phyloP scores from a whole-genome alignment of 2,888 invertebrate genomes.

The Sericinus montela region DNA sequence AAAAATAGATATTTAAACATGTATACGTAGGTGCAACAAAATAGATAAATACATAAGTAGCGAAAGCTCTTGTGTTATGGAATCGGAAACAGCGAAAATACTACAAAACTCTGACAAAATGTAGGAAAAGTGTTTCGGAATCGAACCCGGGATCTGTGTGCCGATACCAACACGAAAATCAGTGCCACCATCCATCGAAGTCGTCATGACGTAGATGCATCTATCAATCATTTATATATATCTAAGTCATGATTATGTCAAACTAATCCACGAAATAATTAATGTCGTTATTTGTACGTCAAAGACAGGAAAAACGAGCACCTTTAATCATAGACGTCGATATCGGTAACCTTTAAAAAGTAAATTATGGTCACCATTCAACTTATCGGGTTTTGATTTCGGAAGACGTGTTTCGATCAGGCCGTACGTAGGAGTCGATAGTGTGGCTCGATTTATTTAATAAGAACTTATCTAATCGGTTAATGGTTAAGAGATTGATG shows the following conservation, averaged over 20 bases:
- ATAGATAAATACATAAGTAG: too few species aligned
- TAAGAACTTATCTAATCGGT: slow-evolving; percentile 61
- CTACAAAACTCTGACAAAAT: too few species aligned
- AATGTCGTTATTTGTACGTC: slow-evolving; percentile 52
- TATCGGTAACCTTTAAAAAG: slow-evolving; percentile 38
- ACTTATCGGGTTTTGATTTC: slow-evolving; percentile 37
- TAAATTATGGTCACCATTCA: slow-evolving; percentile 35
- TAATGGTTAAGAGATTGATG: slow-evolving; percentile 68
- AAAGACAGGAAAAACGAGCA: slow-evolving; percentile 43
- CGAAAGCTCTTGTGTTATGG: too few species aligned
- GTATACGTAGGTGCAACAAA: too few species aligned
- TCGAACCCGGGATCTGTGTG: too few species aligned
- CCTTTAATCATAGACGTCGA: slow-evolving; percentile 50
- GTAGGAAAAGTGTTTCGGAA: too few species aligned
- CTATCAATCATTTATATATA: background rate
- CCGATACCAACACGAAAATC: too few species aligned
- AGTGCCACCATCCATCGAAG: too few species aligned
- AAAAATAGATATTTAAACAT: too few species aligned
- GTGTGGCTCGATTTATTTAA: slow-evolving; percentile 45
- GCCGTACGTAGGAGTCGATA: slow-evolving; percentile 48
- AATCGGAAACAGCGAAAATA: too few species aligned
- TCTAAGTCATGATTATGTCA: slow-evolving; percentile 18
- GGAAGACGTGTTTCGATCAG: slow-evolving; percentile 35
- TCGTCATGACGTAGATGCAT: too few species aligned
- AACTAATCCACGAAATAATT: slow-evolving; percentile 36